phyloP scores from a whole-genome alignment of 2,888 invertebrate species.

The Drosophila buzzatii region DNA sequence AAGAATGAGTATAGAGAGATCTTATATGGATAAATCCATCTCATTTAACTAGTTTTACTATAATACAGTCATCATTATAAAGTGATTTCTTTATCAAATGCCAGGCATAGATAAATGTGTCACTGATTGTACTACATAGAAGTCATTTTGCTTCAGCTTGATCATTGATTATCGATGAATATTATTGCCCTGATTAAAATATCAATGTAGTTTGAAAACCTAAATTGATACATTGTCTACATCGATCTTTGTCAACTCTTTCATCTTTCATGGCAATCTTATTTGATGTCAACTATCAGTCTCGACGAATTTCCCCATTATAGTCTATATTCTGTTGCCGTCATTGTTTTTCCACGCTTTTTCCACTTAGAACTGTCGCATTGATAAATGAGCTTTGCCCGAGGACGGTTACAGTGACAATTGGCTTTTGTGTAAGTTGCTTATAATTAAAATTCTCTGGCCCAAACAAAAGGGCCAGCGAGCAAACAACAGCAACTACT shows the following conservation, averaged over 20 bases:
- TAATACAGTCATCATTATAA: too few species aligned
- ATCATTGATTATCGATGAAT: neutral
- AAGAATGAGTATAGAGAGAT: too few species aligned
- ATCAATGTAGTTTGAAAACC: neutral
- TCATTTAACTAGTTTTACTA: too few species aligned
- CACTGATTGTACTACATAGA: too few species aligned
- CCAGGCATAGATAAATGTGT: too few species aligned
- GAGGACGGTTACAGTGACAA: constrained; percentile 75
- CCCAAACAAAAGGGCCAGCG: constrained; percentile 62
- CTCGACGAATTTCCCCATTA: constrained; percentile 31
- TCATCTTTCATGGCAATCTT: constrained; percentile 1
- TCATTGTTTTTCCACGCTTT: constrained; percentile 62
- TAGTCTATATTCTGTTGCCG: constrained; percentile 1
- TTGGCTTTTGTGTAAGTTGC: constrained; percentile 78
- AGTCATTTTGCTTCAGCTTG: too few species aligned
- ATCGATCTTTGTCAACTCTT: constrained; percentile 15
- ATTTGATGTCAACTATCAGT: constrained; percentile 21
- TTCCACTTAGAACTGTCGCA: constrained; percentile 54
- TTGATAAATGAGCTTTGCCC: constrained; percentile 75
- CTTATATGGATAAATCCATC: too few species aligned
- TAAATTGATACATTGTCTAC: neutral
- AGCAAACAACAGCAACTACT: constrained; percentile 51
- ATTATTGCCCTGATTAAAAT: neutral
- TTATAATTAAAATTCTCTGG: constrained; percentile 75
- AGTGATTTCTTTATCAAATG: too few species aligned